Base-by-base conservation (phyloP, 2,888 invertebrate genomes). In the Nomada goodeniana region DNA sequence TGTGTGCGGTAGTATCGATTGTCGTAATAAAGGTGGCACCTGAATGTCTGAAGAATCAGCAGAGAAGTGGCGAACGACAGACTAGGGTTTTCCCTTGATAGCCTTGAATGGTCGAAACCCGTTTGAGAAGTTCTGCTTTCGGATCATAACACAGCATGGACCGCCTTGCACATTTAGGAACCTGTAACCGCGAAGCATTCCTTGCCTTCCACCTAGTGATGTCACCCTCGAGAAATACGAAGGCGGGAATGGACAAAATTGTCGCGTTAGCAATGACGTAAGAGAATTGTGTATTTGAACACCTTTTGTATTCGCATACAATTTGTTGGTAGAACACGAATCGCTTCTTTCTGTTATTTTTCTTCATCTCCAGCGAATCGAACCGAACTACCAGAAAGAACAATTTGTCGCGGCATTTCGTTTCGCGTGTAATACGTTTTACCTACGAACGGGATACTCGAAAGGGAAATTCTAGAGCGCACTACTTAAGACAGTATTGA, bases 181-280 rank as follows among this genome's bases (percentile, higher is more conserved):
- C 15, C 68, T 57, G 55, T 47, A 44, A 69, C 57, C 44, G 47
- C 59, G 0, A 44, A 59, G 59, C 69, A 59, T 57, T 13, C 59
- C 57, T 23, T 2, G 15, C 7, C 59, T 47, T 23, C 26, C 29
- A 69, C 23, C 13, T 29, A n/a, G 15, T 47, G 26, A 47, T 15
- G 29, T 15, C 15, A 68, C 68, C 55, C 68, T 44, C 68, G 68
- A 68, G 55, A 44, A 42, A 68, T 55, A 29, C 59, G 57, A 7
- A 15, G 15, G n/a, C 44, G 44, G 18, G n/a, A 47, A 57, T 11
- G 3, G 15, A 47, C 2, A 15, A 47, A 47, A 47, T 47, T 20
- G 55, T 42, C 23, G 5, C 47, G 26, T 29, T 59, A 23, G 53
- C 57, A 68, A 57, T 57, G 42, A 11, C 20, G 36, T 0, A 3